Conservation (phyloP, 1,140 invertebrate genomes). For the Trichoplusia ni region DNA sequence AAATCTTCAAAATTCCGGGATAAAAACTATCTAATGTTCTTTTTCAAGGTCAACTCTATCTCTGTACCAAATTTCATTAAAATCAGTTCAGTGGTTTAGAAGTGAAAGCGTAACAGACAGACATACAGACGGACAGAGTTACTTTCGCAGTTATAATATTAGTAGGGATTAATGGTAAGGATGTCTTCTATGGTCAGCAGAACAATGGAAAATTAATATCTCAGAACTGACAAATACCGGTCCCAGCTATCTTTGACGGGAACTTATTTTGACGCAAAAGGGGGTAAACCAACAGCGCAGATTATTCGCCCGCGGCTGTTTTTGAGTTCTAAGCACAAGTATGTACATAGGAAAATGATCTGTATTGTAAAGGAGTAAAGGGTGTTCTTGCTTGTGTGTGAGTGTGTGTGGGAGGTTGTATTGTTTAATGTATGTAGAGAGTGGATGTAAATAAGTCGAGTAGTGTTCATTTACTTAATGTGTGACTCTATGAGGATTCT, state of each 20-base stretch:
- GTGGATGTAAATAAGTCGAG: not conserved
- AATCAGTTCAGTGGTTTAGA: no score
- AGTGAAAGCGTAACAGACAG: no score
- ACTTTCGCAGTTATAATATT: no score
- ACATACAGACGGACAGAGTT: no score
- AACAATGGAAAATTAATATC: conserved; percentile 22
- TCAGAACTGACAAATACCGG: conserved; percentile 22
- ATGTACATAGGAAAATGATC: conserved; percentile 1
- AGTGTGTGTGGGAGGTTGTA: not conserved
- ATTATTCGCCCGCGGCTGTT: conserved; percentile 57
- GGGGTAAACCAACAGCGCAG: conserved; percentile 60
- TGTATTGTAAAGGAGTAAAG: not conserved
- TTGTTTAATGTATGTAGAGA: conserved; percentile 8
- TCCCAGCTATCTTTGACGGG: conserved; percentile 11
- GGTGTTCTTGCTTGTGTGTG: not conserved
- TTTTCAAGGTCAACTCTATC: no score
- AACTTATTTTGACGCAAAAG: conserved; percentile 48
- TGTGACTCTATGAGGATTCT: not conserved
- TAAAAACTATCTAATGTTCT: no score
- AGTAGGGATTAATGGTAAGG: no score
- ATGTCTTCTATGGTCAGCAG: not conserved
- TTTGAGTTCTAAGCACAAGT: conserved; percentile 40
- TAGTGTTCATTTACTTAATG: conserved; percentile 8
- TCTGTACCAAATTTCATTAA: no score
- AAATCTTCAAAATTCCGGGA: no score